These are phyloP conservation scores for Petrocephalus sullivani DNA, from an alignment of 2,797 vertebrate genomes.

Conservation along the genomic window DNA sequence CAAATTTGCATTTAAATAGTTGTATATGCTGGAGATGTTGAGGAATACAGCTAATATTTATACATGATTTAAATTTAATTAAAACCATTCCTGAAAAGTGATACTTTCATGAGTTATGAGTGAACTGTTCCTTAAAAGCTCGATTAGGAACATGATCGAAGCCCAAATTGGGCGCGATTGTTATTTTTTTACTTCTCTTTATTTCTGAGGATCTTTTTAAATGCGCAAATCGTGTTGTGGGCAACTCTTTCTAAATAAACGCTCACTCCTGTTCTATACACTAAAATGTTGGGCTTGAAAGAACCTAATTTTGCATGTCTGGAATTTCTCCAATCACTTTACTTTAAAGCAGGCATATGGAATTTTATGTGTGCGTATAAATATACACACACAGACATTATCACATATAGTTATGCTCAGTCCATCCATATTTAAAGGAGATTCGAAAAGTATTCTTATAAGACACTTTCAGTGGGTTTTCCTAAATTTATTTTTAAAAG, in stretches of 20 bases:
- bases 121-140: slow-evolving; percentile 4
- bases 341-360: slow-evolving; percentile 12
- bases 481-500: not conserved
- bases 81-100: slow-evolving; percentile 16
- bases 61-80: slow-evolving; percentile 30
- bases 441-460: not conserved
- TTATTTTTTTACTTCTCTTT: not conserved
- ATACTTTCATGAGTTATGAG: slow-evolving; percentile 8
- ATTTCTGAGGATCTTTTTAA: slow-evolving; percentile 20
- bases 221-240: slow-evolving; percentile 7
- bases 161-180: slow-evolving; percentile 6
- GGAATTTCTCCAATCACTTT: slow-evolving; percentile 24
- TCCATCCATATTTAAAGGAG: not conserved
- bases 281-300: not conserved
- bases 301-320: slow-evolving; percentile 13
- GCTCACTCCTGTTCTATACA: slow-evolving; percentile 11
- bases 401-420: not conserved
- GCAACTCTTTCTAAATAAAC: slow-evolving; percentile 18
- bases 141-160: slow-evolving; percentile 3
- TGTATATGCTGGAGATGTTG: slow-evolving; percentile 16
- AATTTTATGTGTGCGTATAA: not conserved
- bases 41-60: slow-evolving; percentile 24
- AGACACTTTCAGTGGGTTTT: slow-evolving; percentile 1
- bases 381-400: not conserved
- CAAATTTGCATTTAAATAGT: slow-evolving; percentile 36